phyloP scores from a whole-genome alignment of 2,888 invertebrate genomes.

The Uloborus plumipes region DNA sequence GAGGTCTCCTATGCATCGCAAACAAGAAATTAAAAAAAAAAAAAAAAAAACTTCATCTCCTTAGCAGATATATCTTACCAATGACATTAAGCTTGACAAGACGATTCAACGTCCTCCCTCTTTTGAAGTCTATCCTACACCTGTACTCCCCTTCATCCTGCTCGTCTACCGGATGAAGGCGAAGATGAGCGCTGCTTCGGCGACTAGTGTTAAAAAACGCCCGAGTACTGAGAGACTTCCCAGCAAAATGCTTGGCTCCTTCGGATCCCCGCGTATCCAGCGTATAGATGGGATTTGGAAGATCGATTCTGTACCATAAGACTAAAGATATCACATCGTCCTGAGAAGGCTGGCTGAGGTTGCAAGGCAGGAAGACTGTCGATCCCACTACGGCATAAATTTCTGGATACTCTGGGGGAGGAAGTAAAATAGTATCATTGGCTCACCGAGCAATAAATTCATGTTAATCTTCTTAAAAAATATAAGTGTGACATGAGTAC shows the following conservation, averaged over 20 bases:
- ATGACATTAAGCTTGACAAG: constrained; percentile 56
- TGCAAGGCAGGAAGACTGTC: constrained; percentile 62
- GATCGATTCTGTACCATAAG: constrained; percentile 63
- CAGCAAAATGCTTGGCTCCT: constrained; percentile 48
- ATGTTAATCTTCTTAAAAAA: background rate
- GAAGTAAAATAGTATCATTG: background rate
- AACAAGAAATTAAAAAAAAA: too few relatives aligned
- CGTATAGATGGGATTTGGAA: constrained; percentile 61
- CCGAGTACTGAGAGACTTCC: constrained; percentile 30
- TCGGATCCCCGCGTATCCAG: constrained; percentile 49
- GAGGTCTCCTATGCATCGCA: too few relatives aligned
- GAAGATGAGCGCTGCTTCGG: constrained; percentile 30
- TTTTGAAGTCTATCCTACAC: constrained; percentile 58
- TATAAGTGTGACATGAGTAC: background rate
- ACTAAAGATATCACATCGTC: constrained; percentile 64
- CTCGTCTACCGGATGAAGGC: constrained; percentile 39
- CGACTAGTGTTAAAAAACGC: constrained; percentile 46
- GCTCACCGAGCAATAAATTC: background rate
- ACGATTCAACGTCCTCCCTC: constrained; percentile 55
- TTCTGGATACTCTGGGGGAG: constrained; percentile 33
- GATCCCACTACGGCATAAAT: constrained; percentile 57
- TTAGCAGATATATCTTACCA: constrained; percentile 42
- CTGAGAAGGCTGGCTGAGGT: constrained; percentile 42
- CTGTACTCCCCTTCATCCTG: constrained; percentile 61
- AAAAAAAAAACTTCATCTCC: too few relatives aligned